Conservation (phyloP, 2,888 invertebrate species). For the Chrysolina oricalcia region DNA sequence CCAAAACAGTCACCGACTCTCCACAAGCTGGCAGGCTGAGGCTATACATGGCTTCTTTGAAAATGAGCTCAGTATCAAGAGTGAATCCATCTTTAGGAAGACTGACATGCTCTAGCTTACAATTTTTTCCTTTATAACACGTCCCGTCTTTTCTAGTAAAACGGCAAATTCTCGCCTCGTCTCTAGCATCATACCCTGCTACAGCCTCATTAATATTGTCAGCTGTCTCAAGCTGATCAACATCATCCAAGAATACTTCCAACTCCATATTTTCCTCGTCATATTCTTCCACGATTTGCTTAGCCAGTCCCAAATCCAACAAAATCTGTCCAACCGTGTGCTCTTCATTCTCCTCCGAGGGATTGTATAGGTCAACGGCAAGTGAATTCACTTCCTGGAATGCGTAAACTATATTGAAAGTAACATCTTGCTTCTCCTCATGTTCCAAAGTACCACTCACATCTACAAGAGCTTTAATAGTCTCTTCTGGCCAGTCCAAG, state of each 20-base stretch:
- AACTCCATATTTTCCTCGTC: slow-evolving; percentile 55
- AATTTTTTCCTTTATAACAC: slow-evolving; percentile 62
- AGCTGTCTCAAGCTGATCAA: slow-evolving; percentile 52
- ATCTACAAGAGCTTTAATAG: slow-evolving; percentile 51
- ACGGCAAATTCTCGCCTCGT: slow-evolving; percentile 63
- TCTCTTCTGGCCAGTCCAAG: slow-evolving; percentile 54
- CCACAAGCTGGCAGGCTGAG: slow-evolving; percentile 51
- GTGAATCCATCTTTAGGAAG: slow-evolving; percentile 63
- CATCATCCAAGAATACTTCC: slow-evolving; percentile 54
- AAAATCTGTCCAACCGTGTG: slow-evolving; percentile 56
- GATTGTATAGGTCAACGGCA: slow-evolving; percentile 55
- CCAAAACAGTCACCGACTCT: slow-evolving; percentile 52
- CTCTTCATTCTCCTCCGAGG: slow-evolving; percentile 37
- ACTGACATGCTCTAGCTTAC: slow-evolving; percentile 61
- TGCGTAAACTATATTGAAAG: slow-evolving; percentile 51
- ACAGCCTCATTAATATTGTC: slow-evolving; percentile 63
- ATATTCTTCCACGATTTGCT: slow-evolving; percentile 53
- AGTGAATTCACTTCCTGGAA: slow-evolving; percentile 49
- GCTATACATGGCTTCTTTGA: slow-evolving; percentile 49
- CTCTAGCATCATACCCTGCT: slow-evolving; percentile 63
- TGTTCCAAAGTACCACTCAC: slow-evolving; percentile 41
- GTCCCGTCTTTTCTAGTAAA: slow-evolving; percentile 59
- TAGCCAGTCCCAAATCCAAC: slow-evolving; percentile 55
- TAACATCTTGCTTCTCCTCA: not conserved
- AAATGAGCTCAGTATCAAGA: slow-evolving; percentile 57